phyloP scores from a whole-genome alignment of 2,113 vertebrate species.

The Tenrec ecaudatus region DNA sequence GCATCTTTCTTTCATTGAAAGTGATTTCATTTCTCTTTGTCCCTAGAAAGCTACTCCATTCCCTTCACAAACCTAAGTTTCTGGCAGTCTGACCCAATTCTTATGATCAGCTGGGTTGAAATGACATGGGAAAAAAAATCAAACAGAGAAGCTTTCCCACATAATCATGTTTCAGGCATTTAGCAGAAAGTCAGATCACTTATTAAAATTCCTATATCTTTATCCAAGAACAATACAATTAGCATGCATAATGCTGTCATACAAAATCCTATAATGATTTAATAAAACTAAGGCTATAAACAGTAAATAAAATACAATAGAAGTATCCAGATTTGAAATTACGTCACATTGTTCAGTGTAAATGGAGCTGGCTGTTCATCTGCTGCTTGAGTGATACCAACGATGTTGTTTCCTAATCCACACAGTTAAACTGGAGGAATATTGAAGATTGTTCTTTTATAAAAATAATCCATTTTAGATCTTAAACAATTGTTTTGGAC shows the following conservation, averaged over 20 bases:
- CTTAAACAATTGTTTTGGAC: conserved; percentile 49
- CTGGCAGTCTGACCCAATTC: conserved; percentile 87
- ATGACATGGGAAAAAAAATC: conserved; percentile 77
- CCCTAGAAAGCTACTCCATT: conserved; percentile 88
- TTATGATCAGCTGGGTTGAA: conserved; percentile 86
- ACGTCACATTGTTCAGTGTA: conserved; percentile 67
- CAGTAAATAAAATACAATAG: conserved; percentile 6
- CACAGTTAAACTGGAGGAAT: conserved; percentile 58
- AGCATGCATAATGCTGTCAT: conserved; percentile 57
- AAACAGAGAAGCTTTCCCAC: conserved; percentile 70
- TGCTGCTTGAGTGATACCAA: conserved; percentile 62
- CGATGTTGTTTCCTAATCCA: conserved; percentile 75
- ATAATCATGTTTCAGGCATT: conserved; percentile 75
- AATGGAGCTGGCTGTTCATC: conserved; percentile 74
- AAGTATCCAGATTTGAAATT: conserved; percentile 46
- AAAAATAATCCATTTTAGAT: conserved; percentile 68
- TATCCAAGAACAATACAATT: conserved; percentile 67
- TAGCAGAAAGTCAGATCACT: conserved; percentile 74
- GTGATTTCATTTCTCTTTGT: conserved; percentile 96
- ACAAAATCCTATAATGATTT: conserved; percentile 68
- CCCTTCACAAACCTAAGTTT: conserved; percentile 85
- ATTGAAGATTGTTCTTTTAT: conserved; percentile 1
- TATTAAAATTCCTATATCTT: conserved; percentile 77
- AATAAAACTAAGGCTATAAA: conserved; percentile 61
- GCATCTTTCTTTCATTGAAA: conserved; percentile 93